Base-by-base conservation (phyloP, 2,113 vertebrate genomes). In the Corythornis madagascariensis region DNA sequence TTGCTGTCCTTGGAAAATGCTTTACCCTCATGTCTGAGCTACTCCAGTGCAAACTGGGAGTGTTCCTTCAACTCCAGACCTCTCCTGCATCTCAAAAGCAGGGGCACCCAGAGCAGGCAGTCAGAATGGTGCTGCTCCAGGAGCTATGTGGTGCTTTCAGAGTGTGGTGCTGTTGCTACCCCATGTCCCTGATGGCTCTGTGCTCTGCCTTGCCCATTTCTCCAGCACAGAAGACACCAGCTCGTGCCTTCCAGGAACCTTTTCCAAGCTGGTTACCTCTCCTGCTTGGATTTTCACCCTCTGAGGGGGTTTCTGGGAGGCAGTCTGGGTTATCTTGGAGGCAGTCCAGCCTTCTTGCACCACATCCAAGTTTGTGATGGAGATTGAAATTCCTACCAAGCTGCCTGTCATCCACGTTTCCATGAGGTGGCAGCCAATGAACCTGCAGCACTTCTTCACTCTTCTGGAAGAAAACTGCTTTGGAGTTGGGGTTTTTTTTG, bases 231-330 rank as follows among this genome's bases (percentile, higher is more conserved):
- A 6, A 86, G 9, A 35, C 15, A 52, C 4, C 70, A 42, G 10
- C 16, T 56, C 16, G 2, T 35, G 20, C 66, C 53, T 56, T 77
- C 45, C 73, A 80, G 75, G 48, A 52, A 25, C 63, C 33, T 57
- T 52, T 69, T 28, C 84, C 84, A 65, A 31, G 55, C 89, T 28
- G 45, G 5, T 80, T 72, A 16, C 74, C 53, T 60, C 42, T 85
- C 59, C 55, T 53, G 47, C 83, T 75, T 83, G 52, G 38, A 29
- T 81, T 92, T 90, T 35, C 57, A n/a, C 63, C 45, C 18, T 31
- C 3, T 60, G 88, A 42, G 35, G 61, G 87, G 63, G 13, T 71
- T 89, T 89, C 52, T 81, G 94, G 92, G 94, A 91, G 69, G 12
- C 19, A 35, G 14, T 79, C 80, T 13, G 48, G 48, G 48, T 50